Evolutionary conservation across 2,113 vertebrate species (phyloP).

Genomic region (Brienomyrus brachyistius): DNA sequence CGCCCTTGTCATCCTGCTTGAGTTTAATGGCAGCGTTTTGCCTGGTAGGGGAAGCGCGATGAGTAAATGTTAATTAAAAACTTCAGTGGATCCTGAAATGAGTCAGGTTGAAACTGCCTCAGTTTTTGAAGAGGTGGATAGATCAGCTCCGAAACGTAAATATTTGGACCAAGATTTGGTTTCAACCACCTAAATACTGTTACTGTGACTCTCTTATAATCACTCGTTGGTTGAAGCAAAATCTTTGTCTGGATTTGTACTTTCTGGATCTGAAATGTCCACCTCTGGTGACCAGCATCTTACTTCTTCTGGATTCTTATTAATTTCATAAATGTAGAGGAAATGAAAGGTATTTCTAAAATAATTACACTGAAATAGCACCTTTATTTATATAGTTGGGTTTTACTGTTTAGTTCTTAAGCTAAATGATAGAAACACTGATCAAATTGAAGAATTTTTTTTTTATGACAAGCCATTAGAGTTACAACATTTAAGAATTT

Average conservation of each 20-base stretch:
- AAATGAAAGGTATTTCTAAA: not conserved
- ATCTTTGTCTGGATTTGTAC: not conserved
- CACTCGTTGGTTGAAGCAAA: not conserved
- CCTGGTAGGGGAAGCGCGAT: not conserved
- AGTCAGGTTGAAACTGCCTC: not conserved
- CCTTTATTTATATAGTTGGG: not conserved
- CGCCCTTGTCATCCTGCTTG: not conserved
- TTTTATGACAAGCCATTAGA: not conserved
- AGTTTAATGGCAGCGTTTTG: slow-evolving; percentile 8
- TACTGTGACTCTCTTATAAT: not conserved
- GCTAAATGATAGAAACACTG: not conserved
- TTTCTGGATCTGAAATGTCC: not conserved
- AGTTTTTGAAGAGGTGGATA: not conserved
- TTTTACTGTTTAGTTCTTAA: not conserved
- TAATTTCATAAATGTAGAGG: not conserved
- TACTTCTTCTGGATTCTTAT: not conserved
- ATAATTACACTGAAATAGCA: not conserved
- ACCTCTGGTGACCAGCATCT: not conserved
- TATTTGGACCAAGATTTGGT: not conserved
- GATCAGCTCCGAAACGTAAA: not conserved
- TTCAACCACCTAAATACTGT: not conserved
- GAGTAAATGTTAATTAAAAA: slow-evolving; percentile 1
- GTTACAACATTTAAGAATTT: not conserved
- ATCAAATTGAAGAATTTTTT: not conserved
- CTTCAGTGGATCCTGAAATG: not conserved